A percentile compares a stretch with the other conserved stretches of the same genome.
These are phyloP conservation scores for Alfaro cultratus DNA, from an alignment of 2,797 vertebrate species.

Conservation along the genomic window DNA sequence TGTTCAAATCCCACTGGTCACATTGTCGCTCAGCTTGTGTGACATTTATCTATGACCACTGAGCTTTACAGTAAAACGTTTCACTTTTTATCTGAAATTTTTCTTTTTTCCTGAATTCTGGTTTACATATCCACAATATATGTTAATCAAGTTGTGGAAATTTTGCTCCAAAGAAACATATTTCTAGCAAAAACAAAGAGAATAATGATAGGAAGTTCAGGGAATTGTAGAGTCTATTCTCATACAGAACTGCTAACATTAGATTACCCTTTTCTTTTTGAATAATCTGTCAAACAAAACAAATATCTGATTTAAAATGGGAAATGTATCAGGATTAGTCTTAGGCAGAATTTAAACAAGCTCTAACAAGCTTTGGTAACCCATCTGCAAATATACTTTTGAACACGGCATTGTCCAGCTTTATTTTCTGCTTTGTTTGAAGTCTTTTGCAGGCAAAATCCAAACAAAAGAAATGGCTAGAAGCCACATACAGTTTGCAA, in stretches of 20 bases:
- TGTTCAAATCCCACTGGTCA: not conserved
- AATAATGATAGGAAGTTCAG: not conserved
- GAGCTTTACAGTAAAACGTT: not conserved
- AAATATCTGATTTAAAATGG: not conserved
- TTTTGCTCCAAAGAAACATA: not conserved
- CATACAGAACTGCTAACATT: not conserved
- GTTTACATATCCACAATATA: not conserved
- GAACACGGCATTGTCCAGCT: not conserved
- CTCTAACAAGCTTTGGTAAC: not conserved
- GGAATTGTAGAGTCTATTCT: not conserved
- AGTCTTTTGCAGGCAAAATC: not conserved
- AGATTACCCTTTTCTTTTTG: not conserved
- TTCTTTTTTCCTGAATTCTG: not conserved
- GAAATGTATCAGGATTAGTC: not conserved
- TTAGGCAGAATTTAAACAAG: slow-evolving; percentile 1
- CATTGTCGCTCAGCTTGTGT: not conserved
- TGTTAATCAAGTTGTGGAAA: not conserved
- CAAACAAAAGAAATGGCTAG: not conserved
- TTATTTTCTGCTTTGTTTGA: not conserved
- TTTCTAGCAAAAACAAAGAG: not conserved
- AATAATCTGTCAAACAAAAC: not conserved
- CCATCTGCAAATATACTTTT: slow-evolving; percentile 2
- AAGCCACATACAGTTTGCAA: slow-evolving; percentile 1
- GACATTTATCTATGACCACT: not conserved
- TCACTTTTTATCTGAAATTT: not conserved